Percentiles rank a stretch among this genome's conserved stretches.
Evolutionary conservation across 2,113 vertebrate species (phyloP).

Genomic region (Serilophus lunatus): DNA sequence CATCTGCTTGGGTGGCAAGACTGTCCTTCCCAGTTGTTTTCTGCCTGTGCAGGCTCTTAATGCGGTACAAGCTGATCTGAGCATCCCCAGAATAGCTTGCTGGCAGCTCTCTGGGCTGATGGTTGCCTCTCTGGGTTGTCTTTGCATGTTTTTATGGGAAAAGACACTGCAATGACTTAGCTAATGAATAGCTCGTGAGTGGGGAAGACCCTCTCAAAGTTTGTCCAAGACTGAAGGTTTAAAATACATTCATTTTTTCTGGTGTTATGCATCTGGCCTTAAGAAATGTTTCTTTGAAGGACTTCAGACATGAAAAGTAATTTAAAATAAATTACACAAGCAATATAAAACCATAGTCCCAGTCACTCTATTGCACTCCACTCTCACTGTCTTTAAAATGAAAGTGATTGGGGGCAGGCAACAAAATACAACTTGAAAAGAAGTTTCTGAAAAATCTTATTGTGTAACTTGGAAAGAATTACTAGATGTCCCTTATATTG

Average conservation of each 20-base stretch:
- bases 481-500: neutral
- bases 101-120: neutral
- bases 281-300: neutral
- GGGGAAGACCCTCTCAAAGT: neutral
- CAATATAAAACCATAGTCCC: neutral
- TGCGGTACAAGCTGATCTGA: neutral
- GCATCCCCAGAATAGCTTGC: neutral
- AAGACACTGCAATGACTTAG: neutral
- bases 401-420: neutral
- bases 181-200: neutral
- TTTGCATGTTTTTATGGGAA: slow-evolving; percentile 20
- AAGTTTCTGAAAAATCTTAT: neutral
- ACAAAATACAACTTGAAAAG: neutral
- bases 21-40: neutral
- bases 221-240: neutral
- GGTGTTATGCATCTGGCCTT: neutral
- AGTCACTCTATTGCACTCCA: neutral
- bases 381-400: neutral
- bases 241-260: neutral
- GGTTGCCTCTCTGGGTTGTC: neutral
- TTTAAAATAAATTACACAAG: neutral
- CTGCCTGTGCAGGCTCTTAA: neutral
- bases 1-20: neutral
- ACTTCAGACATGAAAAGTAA: neutral
- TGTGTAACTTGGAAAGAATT: neutral